phyloP scores from a whole-genome alignment of 2,113 vertebrate species.

The Bungarus multicinctus region DNA sequence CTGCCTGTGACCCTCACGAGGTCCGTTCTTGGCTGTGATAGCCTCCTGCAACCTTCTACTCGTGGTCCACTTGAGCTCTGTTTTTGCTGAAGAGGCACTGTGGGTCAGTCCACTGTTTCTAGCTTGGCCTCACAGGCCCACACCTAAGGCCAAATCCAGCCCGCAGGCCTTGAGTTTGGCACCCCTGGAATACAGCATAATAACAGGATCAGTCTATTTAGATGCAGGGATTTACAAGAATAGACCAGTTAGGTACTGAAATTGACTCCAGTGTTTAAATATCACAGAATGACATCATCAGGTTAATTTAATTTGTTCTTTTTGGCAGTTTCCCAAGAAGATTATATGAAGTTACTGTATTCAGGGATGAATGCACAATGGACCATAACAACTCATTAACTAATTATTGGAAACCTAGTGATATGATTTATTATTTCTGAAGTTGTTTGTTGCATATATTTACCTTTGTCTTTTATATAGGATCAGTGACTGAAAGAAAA shows the following conservation, averaged over 20 bases:
- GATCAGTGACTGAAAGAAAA: neutral
- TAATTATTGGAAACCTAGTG: neutral
- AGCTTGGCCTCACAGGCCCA: no score
- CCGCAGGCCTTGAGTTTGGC: no score
- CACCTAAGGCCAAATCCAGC: no score
- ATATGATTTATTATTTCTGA: neutral
- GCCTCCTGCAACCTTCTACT: no score
- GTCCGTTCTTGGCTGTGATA: no score
- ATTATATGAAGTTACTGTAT: neutral
- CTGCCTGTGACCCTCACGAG: no score
- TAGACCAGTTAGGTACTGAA: neutral
- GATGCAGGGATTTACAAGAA: neutral
- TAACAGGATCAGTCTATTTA: neutral
- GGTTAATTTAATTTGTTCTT: neutral
- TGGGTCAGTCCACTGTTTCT: no score
- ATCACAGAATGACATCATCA: neutral
- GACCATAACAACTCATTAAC: neutral
- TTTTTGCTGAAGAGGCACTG: no score
- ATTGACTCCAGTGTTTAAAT: neutral
- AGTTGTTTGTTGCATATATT: neutral
- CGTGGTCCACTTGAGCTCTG: no score
- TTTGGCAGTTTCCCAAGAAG: neutral
- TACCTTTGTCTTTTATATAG: neutral
- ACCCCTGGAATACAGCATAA: neutral
- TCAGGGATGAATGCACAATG: neutral